A percentile compares a stretch with the other conserved stretches of the same genome.
Evolutionary conservation across 53 echinoderm and acorn worm genomes (phyloP).

Genomic region (Echinarachnius parma): DNA sequence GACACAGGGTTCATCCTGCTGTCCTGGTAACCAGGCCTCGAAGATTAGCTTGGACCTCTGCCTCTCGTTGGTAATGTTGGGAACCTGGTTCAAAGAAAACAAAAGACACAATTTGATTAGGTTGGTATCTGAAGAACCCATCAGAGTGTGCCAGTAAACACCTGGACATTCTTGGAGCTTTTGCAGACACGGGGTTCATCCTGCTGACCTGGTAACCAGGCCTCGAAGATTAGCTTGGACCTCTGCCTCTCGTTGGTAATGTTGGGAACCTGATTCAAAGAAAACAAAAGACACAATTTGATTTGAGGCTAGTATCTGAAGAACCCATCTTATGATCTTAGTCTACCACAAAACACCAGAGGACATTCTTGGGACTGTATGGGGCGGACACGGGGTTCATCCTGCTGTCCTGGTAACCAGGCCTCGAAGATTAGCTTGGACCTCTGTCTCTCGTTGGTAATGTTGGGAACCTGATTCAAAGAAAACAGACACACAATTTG

Average conservation of each 20-base stretch:
- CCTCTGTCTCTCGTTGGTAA: neutral
- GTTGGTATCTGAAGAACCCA: too few species aligned
- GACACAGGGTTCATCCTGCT: neutral
- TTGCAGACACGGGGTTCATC: slow-evolving; percentile 6
- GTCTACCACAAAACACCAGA: too few species aligned
- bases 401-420: neutral
- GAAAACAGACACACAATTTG: neutral
- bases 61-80: neutral
- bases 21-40: neutral
- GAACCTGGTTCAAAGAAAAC: neutral
- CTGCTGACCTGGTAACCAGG: neutral
- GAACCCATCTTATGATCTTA: too few species aligned
- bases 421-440: slow-evolving; percentile 14
- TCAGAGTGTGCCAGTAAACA: too few species aligned
- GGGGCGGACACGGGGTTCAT: neutral
- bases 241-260: neutral
- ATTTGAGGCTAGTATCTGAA: neutral
- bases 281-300: neutral
- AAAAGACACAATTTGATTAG: neutral
- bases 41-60: slow-evolving; percentile 10
- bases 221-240: slow-evolving; percentile 11
- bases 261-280: neutral
- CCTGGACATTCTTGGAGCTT: slow-evolving; percentile 8
- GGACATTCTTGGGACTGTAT: slow-evolving; percentile 14
- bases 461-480: neutral